phyloP scores from a whole-genome alignment of 1,140 invertebrate species.

The Bombus pascuorum region DNA sequence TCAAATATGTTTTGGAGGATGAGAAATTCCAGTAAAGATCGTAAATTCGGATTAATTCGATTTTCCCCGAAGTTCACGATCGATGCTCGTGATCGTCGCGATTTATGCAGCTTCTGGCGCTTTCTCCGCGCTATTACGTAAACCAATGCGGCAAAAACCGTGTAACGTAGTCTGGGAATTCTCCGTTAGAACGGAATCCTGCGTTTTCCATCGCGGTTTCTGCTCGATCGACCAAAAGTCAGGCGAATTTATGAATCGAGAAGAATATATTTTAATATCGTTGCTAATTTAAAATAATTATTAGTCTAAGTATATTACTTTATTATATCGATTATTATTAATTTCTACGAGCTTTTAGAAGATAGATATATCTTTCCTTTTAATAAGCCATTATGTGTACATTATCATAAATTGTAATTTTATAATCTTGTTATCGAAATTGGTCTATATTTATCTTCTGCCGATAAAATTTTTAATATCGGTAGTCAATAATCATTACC shows the following conservation, averaged over 20 bases:
- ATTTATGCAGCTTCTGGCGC: slow-evolving; percentile 41
- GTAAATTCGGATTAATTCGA: slow-evolving; percentile 46
- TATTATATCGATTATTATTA: too few species aligned
- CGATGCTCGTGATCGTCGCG: slow-evolving; percentile 22
- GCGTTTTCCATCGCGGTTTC: not conserved
- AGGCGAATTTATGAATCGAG: not conserved
- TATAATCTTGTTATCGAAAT: not conserved
- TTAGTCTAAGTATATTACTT: too few species aligned
- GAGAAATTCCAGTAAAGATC: not conserved
- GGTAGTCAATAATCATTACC: not conserved
- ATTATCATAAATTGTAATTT: too few species aligned
- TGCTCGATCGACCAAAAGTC: not conserved
- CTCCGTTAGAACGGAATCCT: not conserved
- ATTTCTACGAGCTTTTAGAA: too few species aligned
- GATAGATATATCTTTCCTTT: too few species aligned
- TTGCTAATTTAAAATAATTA: too few species aligned
- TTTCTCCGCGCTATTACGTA: slow-evolving; percentile 40
- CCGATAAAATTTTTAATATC: not conserved
- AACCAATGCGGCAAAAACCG: slow-evolving; percentile 19
- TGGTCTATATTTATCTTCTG: not conserved
- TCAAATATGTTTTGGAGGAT: too few species aligned
- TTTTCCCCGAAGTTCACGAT: slow-evolving; percentile 25
- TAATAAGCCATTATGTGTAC: too few species aligned
- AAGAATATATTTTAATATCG: too few species aligned
- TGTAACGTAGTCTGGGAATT: slow-evolving; percentile 23